A percentile compares a stretch with the other conserved stretches of the same genome.
Evolutionary conservation across 2,888 invertebrate genomes (phyloP).

Genomic region (Synanthedon myopaeformis): DNA sequence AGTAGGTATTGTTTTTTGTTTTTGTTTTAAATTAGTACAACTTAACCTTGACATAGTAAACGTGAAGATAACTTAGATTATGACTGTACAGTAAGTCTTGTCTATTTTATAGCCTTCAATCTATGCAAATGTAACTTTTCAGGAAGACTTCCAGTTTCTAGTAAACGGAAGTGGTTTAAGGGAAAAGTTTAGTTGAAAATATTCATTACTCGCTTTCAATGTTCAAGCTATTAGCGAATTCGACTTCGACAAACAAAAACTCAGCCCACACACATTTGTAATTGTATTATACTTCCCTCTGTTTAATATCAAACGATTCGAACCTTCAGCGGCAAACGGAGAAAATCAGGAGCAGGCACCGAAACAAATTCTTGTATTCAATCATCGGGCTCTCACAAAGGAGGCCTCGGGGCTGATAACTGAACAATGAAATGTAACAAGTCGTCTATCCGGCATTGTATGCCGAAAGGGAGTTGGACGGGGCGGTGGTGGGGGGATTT

Average conservation of each 20-base stretch:
- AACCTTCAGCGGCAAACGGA: conserved; percentile 54
- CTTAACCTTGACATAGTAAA: no score
- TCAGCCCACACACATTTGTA: conserved; percentile 32
- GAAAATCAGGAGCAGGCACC: conserved; percentile 62
- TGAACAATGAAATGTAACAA: conserved; percentile 71
- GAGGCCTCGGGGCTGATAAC: conserved; percentile 60
- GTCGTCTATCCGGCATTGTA: conserved; percentile 68
- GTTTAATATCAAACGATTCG: conserved; percentile 45
- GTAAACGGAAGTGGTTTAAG: no score
- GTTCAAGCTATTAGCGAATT: background rate
- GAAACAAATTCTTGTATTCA: conserved; percentile 70
- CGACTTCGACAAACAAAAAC: conserved; percentile 19
- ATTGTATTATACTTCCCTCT: conserved; percentile 34
- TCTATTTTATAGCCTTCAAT: no score
- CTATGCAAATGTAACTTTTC: no score
- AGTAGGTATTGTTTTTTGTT: no score
- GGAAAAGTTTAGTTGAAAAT: background rate
- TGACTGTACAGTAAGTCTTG: no score
- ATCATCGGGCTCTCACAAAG: conserved; percentile 64
- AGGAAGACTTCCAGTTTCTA: no score
- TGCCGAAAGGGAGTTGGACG: conserved; percentile 23
- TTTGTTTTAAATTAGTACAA: no score
- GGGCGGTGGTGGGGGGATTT: conserved; percentile 27
- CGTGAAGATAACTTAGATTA: no score
- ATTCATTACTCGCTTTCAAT: background rate